Evolutionary conservation across 2,888 invertebrate genomes (phyloP).

Genomic region (Hirtodrosophila duncani): DNA sequence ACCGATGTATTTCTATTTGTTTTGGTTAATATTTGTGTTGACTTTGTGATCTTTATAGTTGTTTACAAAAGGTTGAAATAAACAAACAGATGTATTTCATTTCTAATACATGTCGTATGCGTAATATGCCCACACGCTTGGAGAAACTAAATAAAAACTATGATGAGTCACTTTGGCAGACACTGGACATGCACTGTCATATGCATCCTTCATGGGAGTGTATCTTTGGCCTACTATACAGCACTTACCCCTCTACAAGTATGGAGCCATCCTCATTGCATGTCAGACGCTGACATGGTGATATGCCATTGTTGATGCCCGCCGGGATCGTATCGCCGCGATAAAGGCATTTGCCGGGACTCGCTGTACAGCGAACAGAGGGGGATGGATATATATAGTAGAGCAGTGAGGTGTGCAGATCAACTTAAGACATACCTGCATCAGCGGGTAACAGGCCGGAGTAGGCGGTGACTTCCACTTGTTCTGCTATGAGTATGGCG

Average conservation of each 20-base stretch:
- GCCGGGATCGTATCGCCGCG: conserved; percentile 65
- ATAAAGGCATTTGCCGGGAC: conserved; percentile 74
- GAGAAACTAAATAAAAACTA: too few species aligned
- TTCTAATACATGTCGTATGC: too few species aligned
- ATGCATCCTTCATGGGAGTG: not conserved
- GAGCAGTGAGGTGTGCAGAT: not conserved
- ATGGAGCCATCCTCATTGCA: conserved; percentile 73
- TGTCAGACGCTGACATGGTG: conserved; percentile 73
- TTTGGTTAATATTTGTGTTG: too few species aligned
- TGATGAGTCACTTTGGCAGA: too few species aligned
- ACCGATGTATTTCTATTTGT: too few species aligned
- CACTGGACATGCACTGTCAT: too few species aligned
- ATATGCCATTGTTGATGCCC: conserved; percentile 69
- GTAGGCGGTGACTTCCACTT: conserved; percentile 45
- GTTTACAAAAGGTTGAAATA: too few species aligned
- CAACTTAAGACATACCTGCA: conserved; percentile 56
- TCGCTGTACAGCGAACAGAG: conserved; percentile 27
- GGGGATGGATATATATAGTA: not conserved
- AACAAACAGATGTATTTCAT: too few species aligned
- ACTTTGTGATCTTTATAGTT: too few species aligned
- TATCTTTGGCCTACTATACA: conserved; percentile 14
- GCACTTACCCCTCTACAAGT: conserved; percentile 74
- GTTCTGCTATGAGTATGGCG: conserved; percentile 15
- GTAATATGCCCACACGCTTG: too few species aligned
- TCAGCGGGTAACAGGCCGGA: conserved; percentile 60